Evolutionary conservation across 2,797 vertebrate genomes (phyloP), one percentile per base, ranked within the genome.

Genomic region (Pseudomugil gertrudae): DNA sequence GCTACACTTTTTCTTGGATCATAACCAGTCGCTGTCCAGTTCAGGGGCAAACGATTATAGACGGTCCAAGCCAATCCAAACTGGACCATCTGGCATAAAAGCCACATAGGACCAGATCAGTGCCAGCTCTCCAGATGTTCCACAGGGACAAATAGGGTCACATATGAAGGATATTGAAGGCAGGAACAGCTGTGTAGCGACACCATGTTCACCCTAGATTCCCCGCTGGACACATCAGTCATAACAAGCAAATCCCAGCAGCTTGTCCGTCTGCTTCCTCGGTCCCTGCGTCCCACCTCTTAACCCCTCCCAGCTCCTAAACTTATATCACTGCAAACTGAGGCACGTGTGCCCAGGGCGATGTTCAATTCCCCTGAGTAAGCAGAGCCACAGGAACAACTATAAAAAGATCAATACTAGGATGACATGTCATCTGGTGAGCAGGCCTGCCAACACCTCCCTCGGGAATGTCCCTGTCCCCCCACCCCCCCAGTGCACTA

Each of bases 351-450:
- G 9, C 67, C 36, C 48, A 48, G 64, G 72, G 71, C 71, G 55
- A 50, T 57, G 72, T 82, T 76, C 74, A 78, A 87, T 82, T 85
- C 89, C 88, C 85, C 74, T 2, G 79, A 85, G 89, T 80, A 69
- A 72, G 79, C 84, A 84, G 19, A 73, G 76, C 81, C 81, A 76
- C 76, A 63, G 80, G 81, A 87, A 73, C 76, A 79, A 76, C 79
- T 83, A 88, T 89, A 86, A 87, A 90, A 90, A 89, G 89, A 93
- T 93, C 92, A 92, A 93, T 93, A 92, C 66, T 72, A 74, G 69
- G 83, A 90, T 90, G 84, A 90, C 85, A 90, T 91, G 91, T 93
- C 92, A 93, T 92, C 93, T 94, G 93, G 89, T 89, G 89, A 90
- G 89, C 91, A 90, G 89, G 84, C 84, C 84, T 87, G 88, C 90